Percentiles rank a stretch among this genome's conserved stretches.
Evolutionary conservation across 2,797 vertebrate species (phyloP).

Genomic region (Cyprinella venusta): DNA sequence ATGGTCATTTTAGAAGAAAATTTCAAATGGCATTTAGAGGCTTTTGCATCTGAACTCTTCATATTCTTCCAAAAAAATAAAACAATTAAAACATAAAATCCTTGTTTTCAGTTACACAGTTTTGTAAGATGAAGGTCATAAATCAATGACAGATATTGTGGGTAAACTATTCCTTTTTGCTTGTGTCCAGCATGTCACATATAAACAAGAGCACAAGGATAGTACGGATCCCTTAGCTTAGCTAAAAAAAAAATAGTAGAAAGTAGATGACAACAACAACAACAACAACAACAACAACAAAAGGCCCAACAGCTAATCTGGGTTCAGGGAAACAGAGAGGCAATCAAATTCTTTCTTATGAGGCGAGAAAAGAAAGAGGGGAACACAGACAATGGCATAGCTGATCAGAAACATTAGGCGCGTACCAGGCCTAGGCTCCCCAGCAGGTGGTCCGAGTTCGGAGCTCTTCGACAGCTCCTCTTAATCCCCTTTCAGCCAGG

Average conservation of each 20-base stretch:
- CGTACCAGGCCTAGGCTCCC: slow-evolving; percentile 81
- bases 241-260: background rate
- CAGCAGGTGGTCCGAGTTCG: slow-evolving; percentile 80
- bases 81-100: background rate
- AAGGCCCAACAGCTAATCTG: slow-evolving; percentile 28
- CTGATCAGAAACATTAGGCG: slow-evolving; percentile 89
- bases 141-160: slow-evolving; percentile 1
- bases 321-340: slow-evolving; percentile 50
- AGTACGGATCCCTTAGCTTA: slow-evolving; percentile 19
- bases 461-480: slow-evolving; percentile 28
- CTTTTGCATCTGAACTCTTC: no score
- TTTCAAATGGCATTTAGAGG: no score
- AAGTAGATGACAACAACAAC: slow-evolving; percentile 34
- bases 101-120: background rate
- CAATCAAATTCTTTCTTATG: slow-evolving; percentile 40
- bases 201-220: background rate
- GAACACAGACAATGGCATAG: slow-evolving; percentile 87
- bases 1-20: no score
- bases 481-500: slow-evolving; percentile 85
- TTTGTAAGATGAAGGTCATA: background rate
- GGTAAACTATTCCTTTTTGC: slow-evolving; percentile 3
- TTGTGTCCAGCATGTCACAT: slow-evolving; percentile 14
- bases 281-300: slow-evolving; percentile 50
- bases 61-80: background rate
- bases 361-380: slow-evolving; percentile 70